Evolutionary conservation across 1,140 invertebrate genomes (phyloP).

Genomic region (Polyergus mexicanus): DNA sequence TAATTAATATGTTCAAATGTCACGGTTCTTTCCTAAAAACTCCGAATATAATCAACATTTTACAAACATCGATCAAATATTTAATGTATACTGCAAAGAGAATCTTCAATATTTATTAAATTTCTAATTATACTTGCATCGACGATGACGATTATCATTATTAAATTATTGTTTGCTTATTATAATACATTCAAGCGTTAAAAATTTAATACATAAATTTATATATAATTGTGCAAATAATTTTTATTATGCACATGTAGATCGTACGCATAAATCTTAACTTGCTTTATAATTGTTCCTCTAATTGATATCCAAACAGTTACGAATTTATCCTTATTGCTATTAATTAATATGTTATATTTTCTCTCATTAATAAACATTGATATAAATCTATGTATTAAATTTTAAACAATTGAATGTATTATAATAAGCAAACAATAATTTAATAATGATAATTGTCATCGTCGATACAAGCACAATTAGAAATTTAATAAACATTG

Average conservation of each 20-base stretch:
- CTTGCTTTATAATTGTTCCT: too few relatives aligned
- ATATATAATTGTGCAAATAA: too few relatives aligned
- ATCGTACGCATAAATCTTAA: too few relatives aligned
- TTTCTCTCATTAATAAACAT: too few relatives aligned
- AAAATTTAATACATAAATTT: not conserved
- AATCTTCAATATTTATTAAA: not conserved
- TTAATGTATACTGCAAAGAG: not conserved
- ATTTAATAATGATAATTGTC: not conserved
- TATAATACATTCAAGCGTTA: not conserved
- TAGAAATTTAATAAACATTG: not conserved
- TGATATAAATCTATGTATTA: not conserved
- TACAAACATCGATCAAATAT: not conserved
- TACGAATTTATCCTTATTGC: too few relatives aligned
- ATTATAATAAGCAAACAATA: not conserved
- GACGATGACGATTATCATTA: not conserved
- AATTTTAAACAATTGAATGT: not conserved
- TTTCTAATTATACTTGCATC: not conserved
- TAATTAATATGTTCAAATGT: constrained; percentile 5
- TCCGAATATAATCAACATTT: not conserved
- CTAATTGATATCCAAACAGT: too few relatives aligned
- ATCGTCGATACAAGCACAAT: not conserved
- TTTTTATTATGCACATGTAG: too few relatives aligned
- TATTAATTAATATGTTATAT: too few relatives aligned
- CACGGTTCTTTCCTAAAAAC: constrained; percentile 40
- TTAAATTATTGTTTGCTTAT: not conserved